Conservation (phyloP, 2,113 vertebrate species). For the Microcebus murinus region DNA sequence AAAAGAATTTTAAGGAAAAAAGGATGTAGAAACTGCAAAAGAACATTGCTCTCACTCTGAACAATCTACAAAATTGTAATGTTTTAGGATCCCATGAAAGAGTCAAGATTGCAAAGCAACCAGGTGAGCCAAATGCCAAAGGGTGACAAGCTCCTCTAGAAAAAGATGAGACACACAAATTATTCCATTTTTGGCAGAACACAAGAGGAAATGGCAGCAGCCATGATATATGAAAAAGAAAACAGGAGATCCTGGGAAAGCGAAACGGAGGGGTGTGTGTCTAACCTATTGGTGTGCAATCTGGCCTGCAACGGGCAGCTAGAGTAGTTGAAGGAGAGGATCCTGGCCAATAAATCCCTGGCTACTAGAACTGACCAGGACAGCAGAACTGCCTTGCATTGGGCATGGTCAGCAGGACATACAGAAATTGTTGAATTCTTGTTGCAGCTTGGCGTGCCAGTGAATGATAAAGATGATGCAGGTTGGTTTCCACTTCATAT, state of each 20-base stretch:
- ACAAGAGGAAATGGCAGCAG: no score
- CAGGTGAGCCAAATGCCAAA: no score
- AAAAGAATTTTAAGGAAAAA: no score
- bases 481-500: slow-evolving; percentile 97
- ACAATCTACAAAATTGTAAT: no score
- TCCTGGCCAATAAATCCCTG: slow-evolving; percentile 89
- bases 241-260: background rate
- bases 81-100: no score
- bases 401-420: slow-evolving; percentile 97
- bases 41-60: no score
- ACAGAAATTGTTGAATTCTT: slow-evolving; percentile 91
- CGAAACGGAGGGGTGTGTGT: slow-evolving; percentile 90
- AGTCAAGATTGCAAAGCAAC: no score
- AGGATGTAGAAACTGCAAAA: no score
- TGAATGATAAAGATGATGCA: slow-evolving; percentile 94
- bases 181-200: no score
- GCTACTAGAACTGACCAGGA: slow-evolving; percentile 94
- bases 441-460: slow-evolving; percentile 91
- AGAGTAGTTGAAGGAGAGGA: slow-evolving; percentile 88
- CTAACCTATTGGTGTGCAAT: slow-evolving; percentile 93
- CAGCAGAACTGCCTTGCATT: slow-evolving; percentile 93
- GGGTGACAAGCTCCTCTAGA: no score
- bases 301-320: slow-evolving; percentile 92
- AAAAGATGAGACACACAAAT: no score
- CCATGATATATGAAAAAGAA: no score